Conservation (phyloP, 53 echinoderm and acorn worm genomes). For the Stichopus horrens region DNA sequence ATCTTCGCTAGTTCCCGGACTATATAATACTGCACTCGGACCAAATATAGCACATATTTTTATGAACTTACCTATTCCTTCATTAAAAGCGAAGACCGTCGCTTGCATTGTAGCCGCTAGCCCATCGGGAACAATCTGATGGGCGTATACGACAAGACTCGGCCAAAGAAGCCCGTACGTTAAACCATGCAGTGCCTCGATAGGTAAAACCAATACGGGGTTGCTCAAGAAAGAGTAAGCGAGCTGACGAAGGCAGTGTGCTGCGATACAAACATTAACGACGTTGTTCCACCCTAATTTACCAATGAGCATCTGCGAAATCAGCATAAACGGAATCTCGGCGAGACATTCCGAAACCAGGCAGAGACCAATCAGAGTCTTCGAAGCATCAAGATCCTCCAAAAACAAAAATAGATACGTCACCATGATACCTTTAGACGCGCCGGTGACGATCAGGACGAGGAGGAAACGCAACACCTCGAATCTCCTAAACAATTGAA, state of each 20-base stretch:
- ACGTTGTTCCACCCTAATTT: constrained; percentile 61
- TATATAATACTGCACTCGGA: too few species aligned
- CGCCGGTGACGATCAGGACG: constrained; percentile 41
- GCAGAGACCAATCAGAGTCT: constrained; percentile 80
- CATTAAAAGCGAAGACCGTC: constrained; percentile 43
- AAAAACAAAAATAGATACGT: constrained; percentile 83
- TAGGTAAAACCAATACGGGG: constrained; percentile 61
- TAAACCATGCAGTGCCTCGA: constrained; percentile 69
- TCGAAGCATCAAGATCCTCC: constrained; percentile 62
- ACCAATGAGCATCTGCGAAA: constrained; percentile 69
- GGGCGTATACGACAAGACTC: constrained; percentile 47
- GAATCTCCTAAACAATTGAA: constrained; percentile 43
- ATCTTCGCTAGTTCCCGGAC: too few species aligned
- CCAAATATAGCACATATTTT: too few species aligned
- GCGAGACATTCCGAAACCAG: constrained; percentile 65
- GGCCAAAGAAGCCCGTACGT: constrained; percentile 68
- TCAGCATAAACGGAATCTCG: constrained; percentile 78
- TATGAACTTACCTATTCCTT: constrained; percentile 59
- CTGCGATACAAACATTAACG: constrained; percentile 48
- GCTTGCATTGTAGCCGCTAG: constrained; percentile 66
- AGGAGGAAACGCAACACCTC: constrained; percentile 55
- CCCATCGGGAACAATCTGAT: constrained; percentile 58
- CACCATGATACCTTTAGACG: constrained; percentile 66
- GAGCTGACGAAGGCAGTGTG: constrained; percentile 55
- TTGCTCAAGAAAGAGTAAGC: constrained; percentile 58